Evolutionary conservation across 1,140 invertebrate species (phyloP).

Genomic region (Drosophila pandora): DNA sequence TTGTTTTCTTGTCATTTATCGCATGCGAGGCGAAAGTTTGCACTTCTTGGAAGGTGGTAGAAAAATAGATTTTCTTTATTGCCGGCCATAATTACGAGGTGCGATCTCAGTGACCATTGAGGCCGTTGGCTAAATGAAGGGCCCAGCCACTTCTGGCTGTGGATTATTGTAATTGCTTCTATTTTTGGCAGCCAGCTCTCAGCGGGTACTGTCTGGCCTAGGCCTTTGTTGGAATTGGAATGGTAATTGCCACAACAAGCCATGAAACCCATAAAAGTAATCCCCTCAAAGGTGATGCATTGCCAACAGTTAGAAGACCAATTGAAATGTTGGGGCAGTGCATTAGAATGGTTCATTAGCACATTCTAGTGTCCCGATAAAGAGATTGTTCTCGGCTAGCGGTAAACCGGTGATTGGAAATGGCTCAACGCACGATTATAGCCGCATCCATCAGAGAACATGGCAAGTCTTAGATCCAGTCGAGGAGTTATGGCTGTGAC

Average conservation of each 20-base stretch:
- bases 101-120: conserved; percentile 30
- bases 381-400: conserved; percentile 70
- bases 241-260: conserved; percentile 1
- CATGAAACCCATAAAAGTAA: not conserved
- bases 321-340: conserved; percentile 7
- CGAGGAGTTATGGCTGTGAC: conserved; percentile 76
- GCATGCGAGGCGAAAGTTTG: conserved; percentile 57
- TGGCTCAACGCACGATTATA: conserved; percentile 57
- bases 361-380: conserved; percentile 63
- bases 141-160: conserved; percentile 15
- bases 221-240: not conserved
- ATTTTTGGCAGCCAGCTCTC: conserved; percentile 13
- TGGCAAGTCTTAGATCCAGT: conserved; percentile 15
- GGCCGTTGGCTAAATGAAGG: conserved; percentile 33
- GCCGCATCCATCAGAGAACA: conserved; percentile 26
- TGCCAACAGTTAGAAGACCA: conserved; percentile 18
- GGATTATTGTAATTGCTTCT: conserved; percentile 42
- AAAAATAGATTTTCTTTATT: conserved; percentile 39
- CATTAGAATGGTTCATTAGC: conserved; percentile 63
- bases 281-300: conserved; percentile 1
- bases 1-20: conserved; percentile 61
- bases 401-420: conserved; percentile 71
- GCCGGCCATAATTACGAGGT: conserved; percentile 40
- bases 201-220: not conserved
- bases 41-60: conserved; percentile 24